A percentile compares a stretch with the other conserved stretches of the same genome.
These are phyloP conservation scores for Amniataba percoides DNA, from an alignment of 2,797 vertebrate genomes.

Conservation along the genomic window DNA sequence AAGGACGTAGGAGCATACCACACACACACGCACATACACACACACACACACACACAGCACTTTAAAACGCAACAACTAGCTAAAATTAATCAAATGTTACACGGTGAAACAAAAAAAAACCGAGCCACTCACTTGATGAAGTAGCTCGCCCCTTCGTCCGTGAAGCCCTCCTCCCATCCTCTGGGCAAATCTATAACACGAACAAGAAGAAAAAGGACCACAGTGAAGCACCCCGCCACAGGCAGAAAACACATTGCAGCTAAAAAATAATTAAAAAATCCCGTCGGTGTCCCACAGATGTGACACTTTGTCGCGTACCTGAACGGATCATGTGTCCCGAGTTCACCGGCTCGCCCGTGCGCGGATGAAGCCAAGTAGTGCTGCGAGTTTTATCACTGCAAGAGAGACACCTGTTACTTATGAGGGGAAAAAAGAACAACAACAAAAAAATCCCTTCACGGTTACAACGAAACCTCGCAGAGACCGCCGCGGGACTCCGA, in stretches of 20 bases:
- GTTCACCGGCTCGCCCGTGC: conserved; percentile 96
- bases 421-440: conserved; percentile 57
- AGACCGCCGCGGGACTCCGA: neutral
- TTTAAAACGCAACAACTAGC: conserved; percentile 8
- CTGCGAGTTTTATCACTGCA: conserved; percentile 91
- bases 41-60: conserved; percentile 9
- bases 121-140: conserved; percentile 96
- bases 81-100: conserved; percentile 18
- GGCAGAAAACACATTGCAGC: conserved; percentile 54
- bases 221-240: conserved; percentile 46
- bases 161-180: conserved; percentile 99
- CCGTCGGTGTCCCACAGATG: conserved; percentile 23
- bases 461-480: neutral
- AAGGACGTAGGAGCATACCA: neutral
- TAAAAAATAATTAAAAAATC: conserved; percentile 1
- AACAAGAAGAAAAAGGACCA: conserved; percentile 19
- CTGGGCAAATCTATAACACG: conserved; percentile 91
- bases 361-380: conserved; percentile 97
- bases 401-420: conserved; percentile 92
- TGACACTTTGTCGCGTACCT: conserved; percentile 84
- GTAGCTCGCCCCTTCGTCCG: conserved; percentile 97
- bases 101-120: conserved; percentile 41
- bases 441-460: neutral
- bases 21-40: neutral
- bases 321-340: conserved; percentile 98